Evolutionary conservation across 2,888 invertebrate species (phyloP), one percentile per base, ranked within the genome.

Genomic region (Lottia gigantea): DNA sequence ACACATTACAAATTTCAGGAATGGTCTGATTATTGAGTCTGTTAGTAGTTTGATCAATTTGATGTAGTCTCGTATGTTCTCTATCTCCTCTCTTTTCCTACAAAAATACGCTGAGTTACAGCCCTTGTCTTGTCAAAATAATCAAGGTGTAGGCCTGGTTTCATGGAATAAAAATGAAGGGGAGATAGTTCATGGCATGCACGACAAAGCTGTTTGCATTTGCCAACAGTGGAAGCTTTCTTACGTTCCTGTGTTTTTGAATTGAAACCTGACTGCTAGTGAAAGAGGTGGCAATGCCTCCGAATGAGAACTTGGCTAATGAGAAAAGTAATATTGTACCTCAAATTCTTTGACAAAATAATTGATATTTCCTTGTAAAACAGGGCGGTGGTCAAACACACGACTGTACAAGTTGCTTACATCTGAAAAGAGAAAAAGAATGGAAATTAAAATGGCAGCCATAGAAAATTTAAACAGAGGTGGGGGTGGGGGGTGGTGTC

Each of bases 341-440:
- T 96, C 95, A 90, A 95, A 95, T 88, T 95, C 95, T 79, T 93
- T 93, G 11, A 95, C 88, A 89, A 94, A 93, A 88, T 92, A 93
- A 79, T 93, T 93, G 78, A 95, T 93, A 92, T 96, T 95, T 71
- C 95, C 95, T 89, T 93, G 94, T 72, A 95, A 88, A 87, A 95
- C 95, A 46, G 94, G 94, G 76, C 93, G 92, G 85, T 96, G 96
- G 89, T 96, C 95, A 89, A 96, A 94, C 73, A 96, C 90, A 85
- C 95, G 91, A 82, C 92, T 91, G 92, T 95, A 95, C 87, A 95
- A 92, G 89, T 94, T 94, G 76, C 93, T 92, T 80, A 93, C 91
- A 91, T 94, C 95, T 96, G 25, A 78, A 77, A 16, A 65, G n/a
- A 71, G 61, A 61, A 46, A 49, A 66, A n/a, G 47, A 49, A 67